Evolutionary conservation across 2,113 vertebrate genomes (phyloP).

Genomic region (Trochalopteron elliotii): DNA sequence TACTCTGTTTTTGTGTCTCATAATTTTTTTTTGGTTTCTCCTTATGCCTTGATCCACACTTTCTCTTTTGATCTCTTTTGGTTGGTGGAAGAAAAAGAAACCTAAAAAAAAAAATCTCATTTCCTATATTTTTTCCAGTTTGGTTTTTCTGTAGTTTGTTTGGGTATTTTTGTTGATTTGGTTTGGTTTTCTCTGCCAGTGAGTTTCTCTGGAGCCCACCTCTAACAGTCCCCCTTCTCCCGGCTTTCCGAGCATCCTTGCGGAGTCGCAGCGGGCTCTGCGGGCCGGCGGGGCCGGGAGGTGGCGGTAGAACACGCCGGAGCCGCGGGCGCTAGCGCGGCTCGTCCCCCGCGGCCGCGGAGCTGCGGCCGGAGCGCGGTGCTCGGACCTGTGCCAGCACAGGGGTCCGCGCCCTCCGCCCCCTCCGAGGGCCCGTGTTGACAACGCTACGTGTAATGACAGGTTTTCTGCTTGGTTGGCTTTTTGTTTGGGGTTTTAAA

Average conservation of each 20-base stretch:
- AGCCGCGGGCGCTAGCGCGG: neutral
- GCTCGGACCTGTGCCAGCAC: accelerated
- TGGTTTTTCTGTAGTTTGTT: too few relatives aligned
- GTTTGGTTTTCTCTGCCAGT: accelerated
- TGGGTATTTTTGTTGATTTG: neutral
- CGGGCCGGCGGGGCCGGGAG: neutral
- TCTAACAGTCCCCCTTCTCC: accelerated
- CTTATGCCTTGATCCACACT: neutral
- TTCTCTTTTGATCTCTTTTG: neutral
- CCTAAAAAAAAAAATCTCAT: neutral
- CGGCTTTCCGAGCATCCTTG: accelerated
- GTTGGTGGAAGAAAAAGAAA: neutral
- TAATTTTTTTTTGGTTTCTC: accelerated
- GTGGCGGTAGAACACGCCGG: conserved; percentile 18
- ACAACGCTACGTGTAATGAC: accelerated
- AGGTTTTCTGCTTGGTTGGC: accelerated
- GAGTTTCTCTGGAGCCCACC: accelerated
- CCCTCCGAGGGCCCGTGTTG: accelerated
- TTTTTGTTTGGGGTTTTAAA: accelerated
- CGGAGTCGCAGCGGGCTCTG: accelerated
- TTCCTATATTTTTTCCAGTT: too few relatives aligned
- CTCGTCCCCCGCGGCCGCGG: neutral
- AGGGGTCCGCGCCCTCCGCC: too few relatives aligned
- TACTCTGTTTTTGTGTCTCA: neutral
- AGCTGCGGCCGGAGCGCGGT: neutral